Base-by-base conservation (phyloP, 2,888 invertebrate species). In the Sphecodes monilicornis region DNA sequence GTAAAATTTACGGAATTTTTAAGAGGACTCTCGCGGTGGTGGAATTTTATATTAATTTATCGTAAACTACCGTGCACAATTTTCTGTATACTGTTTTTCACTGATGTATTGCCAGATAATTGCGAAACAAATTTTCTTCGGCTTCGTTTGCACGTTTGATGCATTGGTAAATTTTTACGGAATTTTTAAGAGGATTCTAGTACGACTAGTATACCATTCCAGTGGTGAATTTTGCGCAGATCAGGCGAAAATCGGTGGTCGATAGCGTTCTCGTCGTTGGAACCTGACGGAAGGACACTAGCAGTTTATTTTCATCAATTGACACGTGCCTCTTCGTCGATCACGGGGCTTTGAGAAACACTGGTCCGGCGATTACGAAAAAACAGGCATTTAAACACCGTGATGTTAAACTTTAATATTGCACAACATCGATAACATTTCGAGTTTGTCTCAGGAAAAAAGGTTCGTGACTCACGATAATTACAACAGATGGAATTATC, bases 401-500 rank as follows among this genome's bases (percentile, higher is more conserved):
- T 82, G 88, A 80, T 83, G 89, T 89, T 89, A 90, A 88, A 89
- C 86, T 87, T 92, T 91, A 87, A 86, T 92, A 91, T 89, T 91
- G 88, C 91, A 91, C 92, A 90, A 89, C 91, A 92, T 91, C 88
- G 84, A 92, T 91, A 92, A 92, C 90, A 92, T 85, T 84, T 93
- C 91, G 86, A 90, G 87, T 87, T 91, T 89, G 74, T 72, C 46
- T 73, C 68, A 16, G 72, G 74, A 78, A 85, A 90, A 89, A 86
- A 89, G 85, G 86, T 88, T 89, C 82, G 75, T 88, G 87, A 81
- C 77, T 82, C 84, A 85, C 84, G 78, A 84, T 88, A 82, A 78
- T 90, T 83, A 77, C 60, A 75, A 80, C 83, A 83, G 71, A 32
- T 82, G 71, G 84, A 86, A 74, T 66, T 86, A 82, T 74, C 54